Evolutionary conservation across 2,888 invertebrate genomes (phyloP).

Genomic region (Caenorhabditis sp.): DNA sequence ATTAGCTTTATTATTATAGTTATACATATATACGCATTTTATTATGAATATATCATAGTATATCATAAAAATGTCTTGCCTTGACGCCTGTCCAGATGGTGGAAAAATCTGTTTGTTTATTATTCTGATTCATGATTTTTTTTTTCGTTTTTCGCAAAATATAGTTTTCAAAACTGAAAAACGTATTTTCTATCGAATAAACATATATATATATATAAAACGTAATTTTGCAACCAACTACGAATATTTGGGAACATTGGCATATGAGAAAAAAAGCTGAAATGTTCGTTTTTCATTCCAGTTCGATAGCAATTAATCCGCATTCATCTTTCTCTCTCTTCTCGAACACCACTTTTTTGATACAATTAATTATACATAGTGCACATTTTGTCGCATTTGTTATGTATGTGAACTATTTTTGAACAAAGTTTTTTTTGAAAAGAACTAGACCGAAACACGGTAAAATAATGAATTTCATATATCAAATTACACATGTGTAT

Average conservation of each 20-base stretch:
- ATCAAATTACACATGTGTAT: not conserved
- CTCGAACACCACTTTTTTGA: not conserved
- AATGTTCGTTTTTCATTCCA: not conserved
- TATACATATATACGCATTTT: not conserved
- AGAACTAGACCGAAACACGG: not conserved
- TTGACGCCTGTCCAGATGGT: not conserved
- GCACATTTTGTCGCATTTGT: not conserved
- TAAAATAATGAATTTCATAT: not conserved
- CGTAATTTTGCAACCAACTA: too few species aligned
- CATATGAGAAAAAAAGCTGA: not conserved
- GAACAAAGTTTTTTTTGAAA: not conserved
- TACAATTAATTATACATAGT: conserved; percentile 1
- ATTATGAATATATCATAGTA: not conserved
- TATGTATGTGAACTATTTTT: not conserved
- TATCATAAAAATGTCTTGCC: not conserved
- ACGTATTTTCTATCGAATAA: too few species aligned
- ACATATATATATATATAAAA: too few species aligned
- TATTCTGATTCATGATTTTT: not conserved
- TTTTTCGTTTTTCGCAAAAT: not conserved
- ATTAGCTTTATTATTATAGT: not conserved
- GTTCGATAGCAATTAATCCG: not conserved
- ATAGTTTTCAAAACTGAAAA: not conserved
- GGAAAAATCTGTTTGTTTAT: not conserved
- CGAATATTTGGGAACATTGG: too few species aligned
- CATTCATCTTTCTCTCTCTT: not conserved